These are phyloP conservation scores for Euura lappo DNA, from an alignment of 1,140 invertebrate species.

Conservation along the genomic window DNA sequence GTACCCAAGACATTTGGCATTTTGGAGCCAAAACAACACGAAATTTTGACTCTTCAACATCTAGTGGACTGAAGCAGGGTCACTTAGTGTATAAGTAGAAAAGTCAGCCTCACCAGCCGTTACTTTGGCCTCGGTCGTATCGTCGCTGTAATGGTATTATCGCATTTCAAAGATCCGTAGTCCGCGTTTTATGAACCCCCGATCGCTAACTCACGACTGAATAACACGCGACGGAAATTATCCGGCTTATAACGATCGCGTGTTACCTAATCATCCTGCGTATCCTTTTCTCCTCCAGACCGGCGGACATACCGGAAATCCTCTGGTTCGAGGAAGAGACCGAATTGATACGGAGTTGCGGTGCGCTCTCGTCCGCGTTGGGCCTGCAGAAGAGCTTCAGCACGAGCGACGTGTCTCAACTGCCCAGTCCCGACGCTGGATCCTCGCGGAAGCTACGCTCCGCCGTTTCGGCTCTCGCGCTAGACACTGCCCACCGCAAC, in stretches of 20 bases:
- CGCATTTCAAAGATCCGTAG: too few relatives aligned
- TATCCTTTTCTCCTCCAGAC: slow-evolving; percentile 44
- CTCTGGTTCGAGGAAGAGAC: slow-evolving; percentile 78
- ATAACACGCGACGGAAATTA: not conserved
- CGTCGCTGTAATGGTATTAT: too few relatives aligned
- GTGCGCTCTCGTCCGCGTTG: slow-evolving; percentile 76
- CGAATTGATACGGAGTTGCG: slow-evolving; percentile 79
- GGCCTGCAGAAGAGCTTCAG: slow-evolving; percentile 83
- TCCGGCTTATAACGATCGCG: too few relatives aligned
- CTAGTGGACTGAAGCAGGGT: too few relatives aligned
- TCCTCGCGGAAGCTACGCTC: slow-evolving; percentile 51
- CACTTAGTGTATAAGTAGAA: too few relatives aligned
- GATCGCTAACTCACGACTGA: not conserved
- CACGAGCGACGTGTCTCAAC: slow-evolving; percentile 74
- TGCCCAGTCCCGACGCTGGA: slow-evolving; percentile 58
- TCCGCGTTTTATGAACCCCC: too few relatives aligned
- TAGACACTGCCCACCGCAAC: slow-evolving; percentile 69
- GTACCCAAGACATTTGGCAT: too few relatives aligned
- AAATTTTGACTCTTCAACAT: too few relatives aligned
- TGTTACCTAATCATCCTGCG: not conserved
- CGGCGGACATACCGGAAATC: slow-evolving; percentile 68
- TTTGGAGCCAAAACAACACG: too few relatives aligned
- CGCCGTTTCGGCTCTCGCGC: slow-evolving; percentile 71
- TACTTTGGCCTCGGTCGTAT: too few relatives aligned
- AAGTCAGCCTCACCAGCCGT: too few relatives aligned